phyloP scores from a whole-genome alignment of 2,888 invertebrate species.

The Junonia oenone region DNA sequence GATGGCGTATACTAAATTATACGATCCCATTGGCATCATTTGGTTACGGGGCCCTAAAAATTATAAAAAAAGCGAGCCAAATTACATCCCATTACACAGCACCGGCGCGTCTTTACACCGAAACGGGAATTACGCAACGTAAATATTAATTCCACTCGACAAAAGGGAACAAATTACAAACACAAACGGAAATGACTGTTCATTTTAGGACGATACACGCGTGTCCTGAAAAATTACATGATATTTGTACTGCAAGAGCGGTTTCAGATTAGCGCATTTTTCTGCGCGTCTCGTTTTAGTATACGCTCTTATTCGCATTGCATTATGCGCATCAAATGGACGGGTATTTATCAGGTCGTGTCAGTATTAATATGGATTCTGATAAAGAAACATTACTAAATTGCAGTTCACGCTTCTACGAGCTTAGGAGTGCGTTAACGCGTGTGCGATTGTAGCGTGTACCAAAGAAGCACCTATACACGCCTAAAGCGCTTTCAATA shows the following conservation, averaged over 20 bases:
- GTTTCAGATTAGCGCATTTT: too few species aligned
- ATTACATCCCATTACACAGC: background rate
- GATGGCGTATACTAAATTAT: background rate
- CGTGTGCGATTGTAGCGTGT: too few species aligned
- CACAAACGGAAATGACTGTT: constrained; percentile 31
- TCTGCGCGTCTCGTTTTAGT: too few species aligned
- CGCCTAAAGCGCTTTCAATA: too few species aligned
- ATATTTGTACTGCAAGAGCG: constrained; percentile 18
- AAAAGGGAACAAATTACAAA: constrained; percentile 32
- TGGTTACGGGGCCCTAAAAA: background rate
- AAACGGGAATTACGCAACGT: constrained; percentile 20
- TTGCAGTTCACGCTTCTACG: too few species aligned
- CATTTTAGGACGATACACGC: constrained; percentile 26
- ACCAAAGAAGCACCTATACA: too few species aligned
- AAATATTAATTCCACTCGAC: constrained; percentile 31
- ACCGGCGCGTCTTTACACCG: constrained; percentile 1
- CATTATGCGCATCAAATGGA: too few species aligned
- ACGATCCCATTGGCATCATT: background rate
- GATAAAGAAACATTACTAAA: too few species aligned
- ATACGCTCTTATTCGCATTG: too few species aligned
- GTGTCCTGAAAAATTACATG: constrained; percentile 22
- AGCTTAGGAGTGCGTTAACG: too few species aligned
- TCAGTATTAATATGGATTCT: too few species aligned
- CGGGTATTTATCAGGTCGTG: too few species aligned
- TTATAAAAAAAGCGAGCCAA: background rate